Percentiles rank a stretch among this genome's conserved stretches.
These are phyloP conservation scores for Cyclargus thomasi DNA, from an alignment of 1,140 invertebrate genomes.

Conservation along the genomic window DNA sequence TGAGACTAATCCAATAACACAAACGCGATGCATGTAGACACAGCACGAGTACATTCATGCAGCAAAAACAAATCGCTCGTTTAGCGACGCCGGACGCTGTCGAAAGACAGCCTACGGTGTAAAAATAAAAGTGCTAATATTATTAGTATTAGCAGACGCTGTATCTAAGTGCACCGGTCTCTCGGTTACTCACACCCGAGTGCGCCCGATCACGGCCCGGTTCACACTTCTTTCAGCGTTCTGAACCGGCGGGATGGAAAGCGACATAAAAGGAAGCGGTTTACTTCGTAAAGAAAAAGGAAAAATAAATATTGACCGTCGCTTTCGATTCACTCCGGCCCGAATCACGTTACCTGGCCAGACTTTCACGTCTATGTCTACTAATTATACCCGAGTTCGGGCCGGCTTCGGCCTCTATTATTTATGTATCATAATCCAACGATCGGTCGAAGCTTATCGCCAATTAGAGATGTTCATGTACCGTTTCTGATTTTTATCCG, in stretches of 20 bases:
- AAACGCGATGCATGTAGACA: not conserved
- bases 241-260: slow-evolving; percentile 62
- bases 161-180: slow-evolving; percentile 55
- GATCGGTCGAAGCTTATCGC: not conserved
- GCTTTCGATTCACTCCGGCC: slow-evolving; percentile 12
- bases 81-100: slow-evolving; percentile 15
- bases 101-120: slow-evolving; percentile 29
- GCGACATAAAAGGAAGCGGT: slow-evolving; percentile 65
- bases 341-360: slow-evolving; percentile 9
- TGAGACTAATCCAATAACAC: too few relatives aligned
- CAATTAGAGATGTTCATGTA: too few relatives aligned
- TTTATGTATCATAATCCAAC: not conserved
- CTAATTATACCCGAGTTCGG: not conserved
- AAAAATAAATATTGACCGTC: slow-evolving; percentile 34
- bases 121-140: slow-evolving; percentile 61
- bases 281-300: slow-evolving; percentile 62
- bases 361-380: slow-evolving; percentile 7
- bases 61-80: not conserved
- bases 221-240: slow-evolving; percentile 66
- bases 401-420: too few relatives aligned
- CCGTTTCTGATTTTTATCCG: too few relatives aligned
- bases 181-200: slow-evolving; percentile 60
- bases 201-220: slow-evolving; percentile 54
- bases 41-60: not conserved
- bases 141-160: slow-evolving; percentile 62